Evolutionary conservation across 2,888 invertebrate genomes (phyloP).

Genomic region (Microctonus brassicae): DNA sequence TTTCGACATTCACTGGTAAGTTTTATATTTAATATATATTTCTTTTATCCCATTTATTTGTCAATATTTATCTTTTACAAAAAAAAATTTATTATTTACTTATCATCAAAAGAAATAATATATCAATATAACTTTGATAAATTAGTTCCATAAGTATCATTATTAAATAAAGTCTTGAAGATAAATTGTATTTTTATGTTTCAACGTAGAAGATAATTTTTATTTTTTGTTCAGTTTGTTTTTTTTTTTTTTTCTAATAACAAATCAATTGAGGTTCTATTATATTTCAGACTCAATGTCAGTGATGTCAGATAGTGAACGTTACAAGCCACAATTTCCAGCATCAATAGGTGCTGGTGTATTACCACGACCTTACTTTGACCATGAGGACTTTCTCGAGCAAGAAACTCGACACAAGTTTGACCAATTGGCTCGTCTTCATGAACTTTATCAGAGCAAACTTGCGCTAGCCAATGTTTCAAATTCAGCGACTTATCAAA

Average conservation of each 20-base stretch:
- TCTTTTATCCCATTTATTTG: not conserved
- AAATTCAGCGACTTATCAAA: slow-evolving; percentile 75
- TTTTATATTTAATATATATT: slow-evolving; percentile 44
- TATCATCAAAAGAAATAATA: not conserved
- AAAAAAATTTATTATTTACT: too few species aligned
- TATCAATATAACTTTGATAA: not conserved
- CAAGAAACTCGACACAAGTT: slow-evolving; percentile 74
- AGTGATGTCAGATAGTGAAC: slow-evolving; percentile 67
- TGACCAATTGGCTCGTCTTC: slow-evolving; percentile 84
- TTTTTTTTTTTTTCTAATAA: not conserved
- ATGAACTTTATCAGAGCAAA: slow-evolving; percentile 85
- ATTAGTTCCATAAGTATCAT: not conserved
- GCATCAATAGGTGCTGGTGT: slow-evolving; percentile 60
- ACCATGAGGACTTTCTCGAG: slow-evolving; percentile 71
- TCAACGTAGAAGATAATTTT: not conserved
- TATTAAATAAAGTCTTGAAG: not conserved
- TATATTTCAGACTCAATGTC: slow-evolving; percentile 69
- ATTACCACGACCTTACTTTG: slow-evolving; percentile 65
- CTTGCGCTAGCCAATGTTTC: slow-evolving; percentile 81
- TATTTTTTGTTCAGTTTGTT: too few species aligned
- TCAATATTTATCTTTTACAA: not conserved
- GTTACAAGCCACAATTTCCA: slow-evolving; percentile 65
- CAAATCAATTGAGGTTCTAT: not conserved
- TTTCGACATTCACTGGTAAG: slow-evolving; percentile 88
- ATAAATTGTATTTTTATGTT: not conserved